A percentile compares a stretch with the other conserved stretches of the same genome.
Conservation (phyloP, 2,888 invertebrate species). For the Entomobrya multifasciata region DNA sequence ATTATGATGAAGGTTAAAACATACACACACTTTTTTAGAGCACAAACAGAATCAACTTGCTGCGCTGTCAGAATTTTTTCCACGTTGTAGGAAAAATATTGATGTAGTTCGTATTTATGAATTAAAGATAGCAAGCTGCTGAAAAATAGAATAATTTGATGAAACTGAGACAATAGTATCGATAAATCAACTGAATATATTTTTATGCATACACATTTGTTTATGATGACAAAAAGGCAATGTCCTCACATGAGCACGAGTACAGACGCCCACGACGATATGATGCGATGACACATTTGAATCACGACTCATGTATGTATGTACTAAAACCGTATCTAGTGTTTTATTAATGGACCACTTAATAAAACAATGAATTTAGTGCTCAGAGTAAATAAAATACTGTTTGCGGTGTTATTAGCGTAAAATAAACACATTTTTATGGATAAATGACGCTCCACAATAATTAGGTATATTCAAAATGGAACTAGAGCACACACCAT, state of each 20-base stretch:
- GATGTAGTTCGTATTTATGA: too few species aligned
- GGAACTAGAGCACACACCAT: constrained; percentile 21
- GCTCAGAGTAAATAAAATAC: too few species aligned
- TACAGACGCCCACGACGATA: constrained; percentile 5
- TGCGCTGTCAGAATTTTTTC: background rate
- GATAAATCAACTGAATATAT: background rate
- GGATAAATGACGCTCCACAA: constrained; percentile 3
- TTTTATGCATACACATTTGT: too few species aligned
- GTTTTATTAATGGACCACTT: background rate
- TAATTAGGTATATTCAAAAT: background rate
- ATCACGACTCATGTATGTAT: background rate
- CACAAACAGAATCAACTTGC: too few species aligned
- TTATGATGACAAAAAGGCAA: constrained; percentile 2
- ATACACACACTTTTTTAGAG: too few species aligned
- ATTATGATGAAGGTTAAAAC: too few species aligned
- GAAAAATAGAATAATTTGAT: too few species aligned
- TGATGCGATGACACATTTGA: background rate
- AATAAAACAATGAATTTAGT: too few species aligned
- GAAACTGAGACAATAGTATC: too few species aligned
- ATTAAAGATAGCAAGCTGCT: too few species aligned
- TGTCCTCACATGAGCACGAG: background rate
- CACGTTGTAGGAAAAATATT: background rate
- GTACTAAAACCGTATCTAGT: background rate
- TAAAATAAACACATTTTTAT: constrained; percentile 39
- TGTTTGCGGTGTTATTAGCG: background rate